Evolutionary conservation across 2,797 vertebrate genomes (phyloP), one percentile per base, ranked within the genome.

Genomic region (Hippopotamyrus pictus): DNA sequence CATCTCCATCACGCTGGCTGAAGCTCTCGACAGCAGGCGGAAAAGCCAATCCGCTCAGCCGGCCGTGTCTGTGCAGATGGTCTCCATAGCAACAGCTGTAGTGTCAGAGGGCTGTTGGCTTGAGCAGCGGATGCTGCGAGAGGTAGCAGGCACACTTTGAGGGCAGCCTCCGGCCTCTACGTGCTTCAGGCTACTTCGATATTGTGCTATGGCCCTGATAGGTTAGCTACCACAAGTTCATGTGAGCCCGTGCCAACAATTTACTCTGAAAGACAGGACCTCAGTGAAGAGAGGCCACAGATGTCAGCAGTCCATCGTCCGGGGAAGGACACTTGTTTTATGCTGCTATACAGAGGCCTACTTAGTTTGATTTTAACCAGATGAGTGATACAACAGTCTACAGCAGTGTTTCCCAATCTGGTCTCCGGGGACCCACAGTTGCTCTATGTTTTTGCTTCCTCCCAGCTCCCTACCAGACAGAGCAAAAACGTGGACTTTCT

Each of bases 51-150:
- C 82, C 82, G 65, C 65, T 73, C 65, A 33, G 65, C 65, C 8
- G 48, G 82, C 82, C 82, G 19, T 48, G 46, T 84, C 50, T 29
- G 48, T 53, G 46, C 83, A 85, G 95, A 94, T 95, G 90, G 94
- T 97, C 96, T 95, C 97, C 95, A 96, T 96, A 92, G 96, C 94
- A 97, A 97, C 96, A 0, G 91, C 94, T 91, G 92, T 94, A 93
- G 95, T 94, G 93, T 96, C 96, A 96, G 93, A 91, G 94, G 93
- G 93, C 95, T 94, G 94, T 95, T 92, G 25, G 48, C 48, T 85
- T 29, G 8, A 53, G 22, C 14, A 17, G 83, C 2, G 48, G 83
- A 85, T 19, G 46, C 83, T 14, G 83, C 22, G 83, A 17, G n/a
- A 85, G 44, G 46, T 85, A 44, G 46, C 33, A 22, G n/a, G 19